A percentile compares a stretch with the other conserved stretches of the same genome.
Evolutionary conservation across 2,888 invertebrate genomes (phyloP).

Genomic region (Melanchra persicariae): DNA sequence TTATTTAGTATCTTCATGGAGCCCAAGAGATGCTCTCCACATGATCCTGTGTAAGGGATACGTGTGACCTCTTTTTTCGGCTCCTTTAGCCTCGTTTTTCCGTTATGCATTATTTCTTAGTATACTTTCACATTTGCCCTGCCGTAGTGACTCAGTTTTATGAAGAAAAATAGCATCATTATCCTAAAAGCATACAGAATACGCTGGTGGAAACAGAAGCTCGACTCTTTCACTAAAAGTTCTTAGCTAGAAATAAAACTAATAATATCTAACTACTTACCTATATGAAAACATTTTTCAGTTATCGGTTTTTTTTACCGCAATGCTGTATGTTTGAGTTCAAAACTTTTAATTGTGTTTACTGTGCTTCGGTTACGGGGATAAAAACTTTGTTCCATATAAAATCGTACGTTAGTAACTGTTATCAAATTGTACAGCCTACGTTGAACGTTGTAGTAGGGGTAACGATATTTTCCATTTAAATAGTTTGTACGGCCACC

Average conservation of each 20-base stretch:
- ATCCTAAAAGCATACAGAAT: conserved; percentile 21
- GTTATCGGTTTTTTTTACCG: background rate
- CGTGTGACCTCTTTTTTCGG: conserved; percentile 49
- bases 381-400: conserved; percentile 23
- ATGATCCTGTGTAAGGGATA: conserved; percentile 31
- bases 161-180: conserved; percentile 1
- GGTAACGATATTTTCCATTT: conserved; percentile 43
- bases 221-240: background rate
- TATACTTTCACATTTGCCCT: conserved; percentile 24
- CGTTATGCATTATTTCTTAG: conserved; percentile 35
- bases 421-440: conserved; percentile 27
- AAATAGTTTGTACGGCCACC: conserved; percentile 25
- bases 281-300: no score
- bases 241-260: background rate
- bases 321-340: conserved; percentile 5
- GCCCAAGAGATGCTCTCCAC: conserved; percentile 29
- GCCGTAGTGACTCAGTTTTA: conserved; percentile 7
- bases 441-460: conserved; percentile 6
- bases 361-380: background rate
- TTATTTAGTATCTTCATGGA: conserved; percentile 26
- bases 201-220: background rate
- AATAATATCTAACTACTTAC: no score
- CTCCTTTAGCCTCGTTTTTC: background rate
- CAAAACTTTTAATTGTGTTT: conserved; percentile 26
- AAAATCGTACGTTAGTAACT: conserved; percentile 1